Conservation (phyloP, 2,113 vertebrate genomes). For the Tichodroma muraria region DNA sequence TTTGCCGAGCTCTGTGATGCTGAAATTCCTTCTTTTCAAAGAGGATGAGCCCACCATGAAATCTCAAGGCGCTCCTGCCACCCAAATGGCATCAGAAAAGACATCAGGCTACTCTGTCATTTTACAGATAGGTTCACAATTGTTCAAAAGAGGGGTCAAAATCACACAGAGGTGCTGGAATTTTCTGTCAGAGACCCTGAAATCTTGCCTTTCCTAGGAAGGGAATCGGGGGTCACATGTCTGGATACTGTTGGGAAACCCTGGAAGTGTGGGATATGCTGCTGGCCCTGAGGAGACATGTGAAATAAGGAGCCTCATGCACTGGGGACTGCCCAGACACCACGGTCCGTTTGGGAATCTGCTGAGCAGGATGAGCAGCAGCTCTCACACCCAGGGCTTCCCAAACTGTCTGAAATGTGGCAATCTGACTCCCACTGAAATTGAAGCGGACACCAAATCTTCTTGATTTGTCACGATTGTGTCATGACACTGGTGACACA, state of each 20-base stretch:
- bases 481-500: accelerated
- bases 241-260: accelerated
- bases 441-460: accelerated
- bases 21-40: accelerated
- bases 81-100: not conserved
- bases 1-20: not conserved
- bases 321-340: not conserved
- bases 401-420: not conserved
- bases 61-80: not conserved
- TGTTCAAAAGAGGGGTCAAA: not conserved
- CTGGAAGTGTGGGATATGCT: accelerated
- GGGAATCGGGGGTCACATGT: not conserved
- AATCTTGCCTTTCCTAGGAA: not conserved
- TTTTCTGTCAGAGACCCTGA: not conserved
- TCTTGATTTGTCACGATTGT: accelerated
- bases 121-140: not conserved
- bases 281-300: accelerated
- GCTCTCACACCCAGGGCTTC: not conserved
- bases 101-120: accelerated
- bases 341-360: not conserved
- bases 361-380: accelerated
- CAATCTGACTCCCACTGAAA: not conserved
- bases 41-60: not conserved
- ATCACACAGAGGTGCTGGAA: not conserved
- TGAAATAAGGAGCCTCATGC: not conserved